Conservation (phyloP, 2,888 invertebrate species). For the Quadroppia sp. region DNA sequence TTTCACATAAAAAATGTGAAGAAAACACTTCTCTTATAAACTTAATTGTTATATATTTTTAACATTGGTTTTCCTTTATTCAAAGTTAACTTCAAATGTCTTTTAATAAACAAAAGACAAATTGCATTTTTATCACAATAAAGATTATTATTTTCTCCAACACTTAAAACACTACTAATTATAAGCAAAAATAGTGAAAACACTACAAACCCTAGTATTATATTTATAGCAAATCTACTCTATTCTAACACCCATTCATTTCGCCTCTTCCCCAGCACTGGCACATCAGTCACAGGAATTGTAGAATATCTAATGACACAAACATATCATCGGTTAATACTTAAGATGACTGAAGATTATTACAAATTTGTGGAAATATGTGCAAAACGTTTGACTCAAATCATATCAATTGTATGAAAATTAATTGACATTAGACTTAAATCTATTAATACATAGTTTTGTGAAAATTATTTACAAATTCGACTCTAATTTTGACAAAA, state of each 20-base stretch:
- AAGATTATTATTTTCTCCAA: not conserved
- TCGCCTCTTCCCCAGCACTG: not conserved
- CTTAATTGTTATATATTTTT: not conserved
- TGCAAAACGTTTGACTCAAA: not conserved
- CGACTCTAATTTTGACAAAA: too few species aligned
- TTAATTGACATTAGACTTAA: too few species aligned
- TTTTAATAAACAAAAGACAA: constrained; percentile 29
- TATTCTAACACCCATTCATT: not conserved
- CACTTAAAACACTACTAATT: constrained; percentile 13
- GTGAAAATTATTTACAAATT: too few species aligned
- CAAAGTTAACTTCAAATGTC: not conserved
- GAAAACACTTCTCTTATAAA: not conserved
- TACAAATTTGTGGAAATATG: too few species aligned
- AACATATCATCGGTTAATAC: constrained; percentile 14
- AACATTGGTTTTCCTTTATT: too few species aligned
- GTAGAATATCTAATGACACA: constrained; percentile 10
- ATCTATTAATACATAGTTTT: too few species aligned
- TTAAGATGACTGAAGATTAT: not conserved
- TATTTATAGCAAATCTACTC: constrained; percentile 17
- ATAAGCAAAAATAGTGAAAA: constrained; percentile 16
- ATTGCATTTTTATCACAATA: constrained; percentile 6
- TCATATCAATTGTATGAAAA: not conserved
- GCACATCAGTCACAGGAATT: not conserved
- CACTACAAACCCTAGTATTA: not conserved
- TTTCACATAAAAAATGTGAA: not conserved